phyloP scores from a whole-genome alignment of 2,888 invertebrate species.

The Cantharis nigra region DNA sequence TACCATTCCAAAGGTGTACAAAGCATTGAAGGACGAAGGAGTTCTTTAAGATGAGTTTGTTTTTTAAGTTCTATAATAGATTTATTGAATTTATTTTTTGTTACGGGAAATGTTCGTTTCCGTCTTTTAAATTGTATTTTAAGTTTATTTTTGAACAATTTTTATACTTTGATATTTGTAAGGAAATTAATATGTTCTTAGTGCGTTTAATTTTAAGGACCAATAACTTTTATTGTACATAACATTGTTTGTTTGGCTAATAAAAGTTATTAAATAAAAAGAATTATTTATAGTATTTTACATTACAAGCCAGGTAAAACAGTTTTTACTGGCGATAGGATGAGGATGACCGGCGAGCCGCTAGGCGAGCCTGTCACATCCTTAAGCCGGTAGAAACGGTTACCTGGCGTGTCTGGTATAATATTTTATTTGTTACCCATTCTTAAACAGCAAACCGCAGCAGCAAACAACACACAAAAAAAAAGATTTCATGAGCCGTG shows the following conservation, averaged over 20 bases:
- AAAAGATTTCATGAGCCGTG: no score
- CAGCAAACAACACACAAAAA: no score
- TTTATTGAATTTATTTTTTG: neutral
- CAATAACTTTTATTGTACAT: neutral
- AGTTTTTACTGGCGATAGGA: no score
- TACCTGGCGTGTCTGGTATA: no score
- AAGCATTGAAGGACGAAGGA: constrained; percentile 25
- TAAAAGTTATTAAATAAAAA: neutral
- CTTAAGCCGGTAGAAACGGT: no score
- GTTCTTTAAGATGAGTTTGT: neutral
- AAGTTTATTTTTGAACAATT: no score
- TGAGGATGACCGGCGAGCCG: no score
- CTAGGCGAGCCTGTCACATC: no score
- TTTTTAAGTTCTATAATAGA: neutral
- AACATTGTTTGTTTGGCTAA: neutral
- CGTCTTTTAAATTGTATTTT: neutral
- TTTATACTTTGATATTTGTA: neutral
- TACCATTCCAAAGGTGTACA: constrained; percentile 38
- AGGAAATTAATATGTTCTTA: neutral
- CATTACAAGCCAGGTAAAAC: no score
- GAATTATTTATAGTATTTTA: no score
- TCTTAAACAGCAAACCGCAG: no score
- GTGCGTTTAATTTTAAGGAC: neutral
- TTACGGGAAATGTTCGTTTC: neutral
- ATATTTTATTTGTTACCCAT: no score